Percentiles rank a stretch among this genome's conserved stretches.
Conservation (phyloP, 2,888 invertebrate genomes). For the Orchesella flavescens region DNA sequence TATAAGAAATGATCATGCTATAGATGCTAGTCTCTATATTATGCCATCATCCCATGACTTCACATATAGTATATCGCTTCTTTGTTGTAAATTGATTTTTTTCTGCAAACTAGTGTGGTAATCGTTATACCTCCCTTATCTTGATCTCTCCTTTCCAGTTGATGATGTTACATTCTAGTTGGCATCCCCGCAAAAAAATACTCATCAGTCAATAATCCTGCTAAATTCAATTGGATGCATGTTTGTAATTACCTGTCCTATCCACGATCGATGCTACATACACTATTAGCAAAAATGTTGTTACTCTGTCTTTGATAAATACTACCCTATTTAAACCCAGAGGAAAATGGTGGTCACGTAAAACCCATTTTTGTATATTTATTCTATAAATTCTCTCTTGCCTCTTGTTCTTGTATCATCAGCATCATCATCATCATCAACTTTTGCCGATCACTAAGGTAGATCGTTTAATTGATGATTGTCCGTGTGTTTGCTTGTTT, state of each 20-base stretch:
- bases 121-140: background rate
- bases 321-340: background rate
- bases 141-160: background rate
- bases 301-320: too few species aligned
- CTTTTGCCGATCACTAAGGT: conserved; percentile 1
- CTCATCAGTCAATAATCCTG: background rate
- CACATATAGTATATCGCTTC: too few species aligned
- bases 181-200: background rate
- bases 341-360: background rate
- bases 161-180: too few species aligned
- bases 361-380: background rate
- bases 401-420: too few species aligned
- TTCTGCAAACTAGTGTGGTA: background rate
- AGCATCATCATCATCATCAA: too few species aligned
- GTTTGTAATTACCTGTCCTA: too few species aligned
- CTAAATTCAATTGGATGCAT: background rate
- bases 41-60: too few species aligned
- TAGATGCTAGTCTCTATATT: background rate
- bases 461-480: conserved; percentile 50
- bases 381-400: too few species aligned
- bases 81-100: background rate
- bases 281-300: too few species aligned
- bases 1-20: background rate
- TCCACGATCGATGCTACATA: too few species aligned
- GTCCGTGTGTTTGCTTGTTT: conserved; percentile 46